Percentiles rank a stretch among this genome's conserved stretches.
Conservation (phyloP, 1,140 invertebrate species). For the Acyrthosiphon pisum region DNA sequence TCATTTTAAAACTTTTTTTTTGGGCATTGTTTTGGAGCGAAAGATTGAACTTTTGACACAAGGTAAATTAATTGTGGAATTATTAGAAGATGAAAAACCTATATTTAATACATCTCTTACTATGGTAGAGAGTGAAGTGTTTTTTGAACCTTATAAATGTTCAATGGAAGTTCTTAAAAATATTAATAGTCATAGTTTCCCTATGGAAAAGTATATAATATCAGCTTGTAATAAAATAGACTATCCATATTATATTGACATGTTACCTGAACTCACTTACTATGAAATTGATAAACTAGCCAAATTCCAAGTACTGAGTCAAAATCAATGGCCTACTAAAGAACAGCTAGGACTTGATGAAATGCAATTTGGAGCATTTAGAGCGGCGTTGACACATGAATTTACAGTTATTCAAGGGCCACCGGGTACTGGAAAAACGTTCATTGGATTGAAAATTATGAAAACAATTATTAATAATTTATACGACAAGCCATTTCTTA, state of each 20-base stretch:
- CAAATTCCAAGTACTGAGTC: conserved; percentile 60
- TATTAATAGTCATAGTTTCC: conserved; percentile 66
- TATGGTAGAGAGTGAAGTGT: conserved; percentile 74
- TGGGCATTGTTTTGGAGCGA: conserved; percentile 69
- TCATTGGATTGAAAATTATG: conserved; percentile 73
- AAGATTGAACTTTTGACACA: conserved; percentile 66
- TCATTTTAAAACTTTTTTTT: conserved; percentile 72
- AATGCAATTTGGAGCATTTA: conserved; percentile 69
- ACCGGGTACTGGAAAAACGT: conserved; percentile 84
- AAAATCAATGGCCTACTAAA: conserved; percentile 63
- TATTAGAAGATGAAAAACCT: conserved; percentile 63
- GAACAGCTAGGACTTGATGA: conserved; percentile 66
- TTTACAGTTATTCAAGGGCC: conserved; percentile 80
- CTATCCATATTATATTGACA: conserved; percentile 59
- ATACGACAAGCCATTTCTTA: conserved; percentile 52
- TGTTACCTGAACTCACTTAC: conserved; percentile 37
- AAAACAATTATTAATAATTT: conserved; percentile 69
- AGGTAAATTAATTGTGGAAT: conserved; percentile 67
- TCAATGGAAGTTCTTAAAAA: conserved; percentile 70
- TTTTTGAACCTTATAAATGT: conserved; percentile 74
- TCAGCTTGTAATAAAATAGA: conserved; percentile 62
- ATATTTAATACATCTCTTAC: conserved; percentile 64
- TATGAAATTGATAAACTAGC: conserved; percentile 7
- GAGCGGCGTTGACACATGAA: conserved; percentile 69
- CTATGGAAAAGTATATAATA: conserved; percentile 72